Percentiles rank a stretch among this genome's conserved stretches.
Evolutionary conservation across 1,140 invertebrate species (phyloP).

Genomic region (Lycorma delicatula): DNA sequence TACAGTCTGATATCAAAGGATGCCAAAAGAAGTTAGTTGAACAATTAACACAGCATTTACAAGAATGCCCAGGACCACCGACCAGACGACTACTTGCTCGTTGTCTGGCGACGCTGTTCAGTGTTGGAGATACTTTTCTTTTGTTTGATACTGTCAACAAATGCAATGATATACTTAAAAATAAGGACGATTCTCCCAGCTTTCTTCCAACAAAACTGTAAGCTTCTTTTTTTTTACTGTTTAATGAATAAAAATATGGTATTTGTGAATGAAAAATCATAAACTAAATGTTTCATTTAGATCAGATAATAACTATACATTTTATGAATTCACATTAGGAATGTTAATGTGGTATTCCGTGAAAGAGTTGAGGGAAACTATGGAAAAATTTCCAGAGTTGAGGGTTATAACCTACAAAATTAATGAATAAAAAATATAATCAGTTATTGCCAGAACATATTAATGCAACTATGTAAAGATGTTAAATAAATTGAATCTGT

Average conservation of each 20-base stretch:
- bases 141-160: conserved; percentile 97
- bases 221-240: conserved; percentile 40
- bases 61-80: conserved; percentile 83
- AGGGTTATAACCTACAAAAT: too few species aligned
- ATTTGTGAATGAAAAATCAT: background rate
- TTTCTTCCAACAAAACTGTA: conserved; percentile 89
- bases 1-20: conserved; percentile 89
- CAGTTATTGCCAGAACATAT: too few species aligned
- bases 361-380: too few species aligned
- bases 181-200: conserved; percentile 94
- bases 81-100: conserved; percentile 85
- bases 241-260: background rate
- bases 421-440: too few species aligned
- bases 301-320: background rate
- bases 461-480: too few species aligned
- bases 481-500: too few species aligned
- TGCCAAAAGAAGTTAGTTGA: conserved; percentile 93
- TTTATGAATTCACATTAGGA: background rate
- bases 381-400: too few species aligned
- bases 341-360: too few species aligned
- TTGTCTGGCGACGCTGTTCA: conserved; percentile 91
- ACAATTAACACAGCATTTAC: conserved; percentile 82
- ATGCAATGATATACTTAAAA: conserved; percentile 95
- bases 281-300: too few species aligned
- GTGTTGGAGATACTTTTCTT: conserved; percentile 93